phyloP scores from a whole-genome alignment of 2,113 vertebrate genomes.

The Callopanchax toddi region DNA sequence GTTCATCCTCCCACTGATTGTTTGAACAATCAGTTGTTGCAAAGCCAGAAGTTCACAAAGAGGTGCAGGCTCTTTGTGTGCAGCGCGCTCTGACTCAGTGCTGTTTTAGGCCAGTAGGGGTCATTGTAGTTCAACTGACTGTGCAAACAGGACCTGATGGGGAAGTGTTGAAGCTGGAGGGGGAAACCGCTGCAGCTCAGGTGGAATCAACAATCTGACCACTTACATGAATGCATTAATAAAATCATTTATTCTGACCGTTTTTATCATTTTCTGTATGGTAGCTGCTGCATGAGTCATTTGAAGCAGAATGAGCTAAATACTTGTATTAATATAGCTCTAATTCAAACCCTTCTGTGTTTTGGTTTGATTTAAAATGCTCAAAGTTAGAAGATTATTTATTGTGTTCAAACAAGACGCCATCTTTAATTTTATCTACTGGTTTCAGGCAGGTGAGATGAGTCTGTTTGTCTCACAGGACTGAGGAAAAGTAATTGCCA shows the following conservation, averaged over 20 bases:
- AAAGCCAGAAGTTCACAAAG: constrained; percentile 39
- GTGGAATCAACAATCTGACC: constrained; percentile 10
- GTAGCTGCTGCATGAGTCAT: constrained; percentile 15
- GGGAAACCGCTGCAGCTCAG: constrained; percentile 36
- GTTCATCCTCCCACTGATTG: background rate
- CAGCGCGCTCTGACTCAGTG: constrained; percentile 34
- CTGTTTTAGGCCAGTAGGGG: constrained; percentile 83
- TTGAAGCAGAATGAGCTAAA: background rate
- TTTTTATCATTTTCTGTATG: background rate
- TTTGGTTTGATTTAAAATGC: constrained; percentile 16
- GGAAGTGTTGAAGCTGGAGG: constrained; percentile 8
- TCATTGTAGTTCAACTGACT: constrained; percentile 84
- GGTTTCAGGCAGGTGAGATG: constrained; percentile 59
- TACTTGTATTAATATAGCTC: background rate
- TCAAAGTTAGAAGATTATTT: background rate
- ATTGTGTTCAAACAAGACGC: constrained; percentile 3
- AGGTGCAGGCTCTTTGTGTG: constrained; percentile 43
- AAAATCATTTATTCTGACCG: constrained; percentile 3
- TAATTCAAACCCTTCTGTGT: constrained; percentile 1
- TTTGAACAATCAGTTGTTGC: constrained; percentile 9
- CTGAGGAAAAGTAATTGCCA: constrained; percentile 56
- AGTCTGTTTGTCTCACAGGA: constrained; percentile 33
- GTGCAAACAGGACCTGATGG: constrained; percentile 21
- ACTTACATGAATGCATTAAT: constrained; percentile 3
- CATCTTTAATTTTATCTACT: constrained; percentile 24